A percentile compares a stretch with the other conserved stretches of the same genome.
Evolutionary conservation across 2,797 vertebrate species (phyloP).

Genomic region (Gobio occitaniae): DNA sequence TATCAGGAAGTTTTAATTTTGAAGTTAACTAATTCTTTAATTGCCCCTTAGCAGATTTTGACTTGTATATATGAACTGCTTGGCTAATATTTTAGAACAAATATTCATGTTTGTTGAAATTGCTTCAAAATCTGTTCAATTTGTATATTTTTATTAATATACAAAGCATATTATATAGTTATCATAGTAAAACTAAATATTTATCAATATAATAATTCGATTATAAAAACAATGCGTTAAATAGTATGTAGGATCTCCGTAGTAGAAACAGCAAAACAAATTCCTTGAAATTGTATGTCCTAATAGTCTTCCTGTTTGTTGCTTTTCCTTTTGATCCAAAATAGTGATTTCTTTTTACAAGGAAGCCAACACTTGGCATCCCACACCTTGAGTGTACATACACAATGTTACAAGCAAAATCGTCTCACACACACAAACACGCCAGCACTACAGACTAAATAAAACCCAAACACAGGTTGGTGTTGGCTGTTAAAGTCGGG

Average conservation of each 20-base stretch:
- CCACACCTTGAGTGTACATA: background rate
- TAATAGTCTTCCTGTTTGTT: conserved; percentile 15
- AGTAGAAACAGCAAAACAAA: background rate
- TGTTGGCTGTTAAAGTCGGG: conserved; percentile 24
- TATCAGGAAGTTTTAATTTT: too few species aligned
- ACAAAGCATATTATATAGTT: background rate
- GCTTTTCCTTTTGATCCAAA: conserved; percentile 23
- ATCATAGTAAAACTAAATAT: background rate
- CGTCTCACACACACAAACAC: background rate
- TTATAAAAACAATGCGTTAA: background rate
- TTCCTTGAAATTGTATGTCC: background rate
- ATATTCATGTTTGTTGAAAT: background rate
- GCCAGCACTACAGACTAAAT: conserved; percentile 31
- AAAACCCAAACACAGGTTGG: conserved; percentile 42
- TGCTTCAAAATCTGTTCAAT: background rate
- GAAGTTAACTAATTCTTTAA: too few species aligned
- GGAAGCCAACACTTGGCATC: conserved; percentile 6
- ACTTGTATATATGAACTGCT: background rate
- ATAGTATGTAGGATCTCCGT: background rate
- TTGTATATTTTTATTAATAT: background rate
- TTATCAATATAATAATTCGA: background rate
- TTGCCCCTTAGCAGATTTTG: too few species aligned
- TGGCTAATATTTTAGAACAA: background rate
- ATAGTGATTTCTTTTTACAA: conserved; percentile 28
- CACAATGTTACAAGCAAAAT: conserved; percentile 17